A percentile compares a stretch with the other conserved stretches of the same genome.
These are phyloP conservation scores for Beris chalybata DNA, from an alignment of 2,888 invertebrate genomes.

Conservation along the genomic window DNA sequence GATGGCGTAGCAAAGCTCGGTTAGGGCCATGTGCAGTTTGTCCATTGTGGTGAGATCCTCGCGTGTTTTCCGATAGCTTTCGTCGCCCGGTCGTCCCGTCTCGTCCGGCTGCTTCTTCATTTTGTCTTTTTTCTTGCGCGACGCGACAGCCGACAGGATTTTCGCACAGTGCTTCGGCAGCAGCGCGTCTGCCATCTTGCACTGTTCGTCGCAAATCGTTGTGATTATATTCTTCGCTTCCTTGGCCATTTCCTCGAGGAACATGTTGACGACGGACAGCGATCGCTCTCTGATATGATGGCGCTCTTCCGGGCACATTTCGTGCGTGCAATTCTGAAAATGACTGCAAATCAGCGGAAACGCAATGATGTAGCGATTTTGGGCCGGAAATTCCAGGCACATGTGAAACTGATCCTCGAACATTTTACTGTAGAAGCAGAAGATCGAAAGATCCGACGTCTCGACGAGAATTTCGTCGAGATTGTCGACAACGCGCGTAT, in stretches of 20 bases:
- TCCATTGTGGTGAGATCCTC: constrained; percentile 98
- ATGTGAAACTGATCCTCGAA: constrained; percentile 98
- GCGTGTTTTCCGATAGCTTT: constrained; percentile 93
- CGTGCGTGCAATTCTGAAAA: constrained; percentile 97
- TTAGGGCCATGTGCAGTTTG: constrained; percentile 96
- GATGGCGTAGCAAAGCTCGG: constrained; percentile 95
- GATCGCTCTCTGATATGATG: constrained; percentile 95
- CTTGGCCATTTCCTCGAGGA: constrained; percentile 98
- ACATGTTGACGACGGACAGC: constrained; percentile 94
- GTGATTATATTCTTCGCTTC: constrained; percentile 98
- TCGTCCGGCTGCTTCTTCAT: constrained; percentile 85
- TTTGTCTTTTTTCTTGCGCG: constrained; percentile 90
- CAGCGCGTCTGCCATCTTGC: constrained; percentile 92
- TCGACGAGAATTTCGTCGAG: constrained; percentile 96
- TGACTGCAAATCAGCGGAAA: constrained; percentile 98
- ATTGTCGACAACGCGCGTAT: constrained; percentile 97
- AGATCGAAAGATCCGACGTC: constrained; percentile 95
- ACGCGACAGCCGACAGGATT: constrained; percentile 82
- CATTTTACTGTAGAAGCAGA: constrained; percentile 95
- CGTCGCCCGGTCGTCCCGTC: constrained; percentile 89
- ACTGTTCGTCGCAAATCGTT: constrained; percentile 97
- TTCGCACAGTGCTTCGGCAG: constrained; percentile 94
- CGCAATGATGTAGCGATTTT: constrained; percentile 95
- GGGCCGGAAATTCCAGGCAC: constrained; percentile 98
- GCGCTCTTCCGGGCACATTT: constrained; percentile 96